Percentiles rank a stretch among this genome's conserved stretches.
These are phyloP conservation scores for Oncorhynchus keta DNA, from an alignment of 2,113 vertebrate genomes.

Conservation along the genomic window DNA sequence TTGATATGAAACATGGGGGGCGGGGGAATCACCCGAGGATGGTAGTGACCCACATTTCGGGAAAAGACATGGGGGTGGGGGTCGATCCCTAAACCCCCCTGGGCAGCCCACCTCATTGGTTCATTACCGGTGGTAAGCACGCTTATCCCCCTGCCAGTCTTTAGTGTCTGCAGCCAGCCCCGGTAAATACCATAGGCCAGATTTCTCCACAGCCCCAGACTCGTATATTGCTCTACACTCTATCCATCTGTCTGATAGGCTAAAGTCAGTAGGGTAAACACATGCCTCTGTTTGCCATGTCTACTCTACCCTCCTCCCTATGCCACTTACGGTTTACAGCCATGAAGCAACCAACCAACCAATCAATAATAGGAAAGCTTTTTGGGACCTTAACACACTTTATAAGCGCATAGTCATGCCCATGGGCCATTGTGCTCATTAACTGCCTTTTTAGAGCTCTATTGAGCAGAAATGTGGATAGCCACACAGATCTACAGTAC, in stretches of 20 bases:
- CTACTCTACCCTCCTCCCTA: neutral
- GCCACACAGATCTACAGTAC: too few species aligned
- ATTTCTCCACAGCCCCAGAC: slow-evolving; percentile 45
- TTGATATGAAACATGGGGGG: neutral
- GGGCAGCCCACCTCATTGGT: slow-evolving; percentile 48
- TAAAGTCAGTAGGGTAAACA: neutral
- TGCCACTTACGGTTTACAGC: too few species aligned
- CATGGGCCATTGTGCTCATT: too few species aligned
- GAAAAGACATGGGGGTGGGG: slow-evolving; percentile 21
- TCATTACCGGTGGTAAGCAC: slow-evolving; percentile 59
- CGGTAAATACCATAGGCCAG: slow-evolving; percentile 19
- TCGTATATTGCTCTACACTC: neutral
- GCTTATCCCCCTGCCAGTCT: slow-evolving; percentile 31
- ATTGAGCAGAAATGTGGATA: too few species aligned
- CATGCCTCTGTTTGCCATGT: neutral
- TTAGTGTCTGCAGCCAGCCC: slow-evolving; percentile 26
- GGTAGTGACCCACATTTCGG: slow-evolving; percentile 65
- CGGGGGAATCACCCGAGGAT: slow-evolving; percentile 54
- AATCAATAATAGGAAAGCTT: too few species aligned
- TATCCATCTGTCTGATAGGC: neutral
- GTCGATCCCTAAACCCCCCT: slow-evolving; percentile 42
- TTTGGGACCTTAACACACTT: too few species aligned
- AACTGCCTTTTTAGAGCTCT: too few species aligned
- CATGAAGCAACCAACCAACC: too few species aligned
- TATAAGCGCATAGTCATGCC: too few species aligned